phyloP scores from a whole-genome alignment of 2,113 vertebrate species.

The Rafetus swinhoei region DNA sequence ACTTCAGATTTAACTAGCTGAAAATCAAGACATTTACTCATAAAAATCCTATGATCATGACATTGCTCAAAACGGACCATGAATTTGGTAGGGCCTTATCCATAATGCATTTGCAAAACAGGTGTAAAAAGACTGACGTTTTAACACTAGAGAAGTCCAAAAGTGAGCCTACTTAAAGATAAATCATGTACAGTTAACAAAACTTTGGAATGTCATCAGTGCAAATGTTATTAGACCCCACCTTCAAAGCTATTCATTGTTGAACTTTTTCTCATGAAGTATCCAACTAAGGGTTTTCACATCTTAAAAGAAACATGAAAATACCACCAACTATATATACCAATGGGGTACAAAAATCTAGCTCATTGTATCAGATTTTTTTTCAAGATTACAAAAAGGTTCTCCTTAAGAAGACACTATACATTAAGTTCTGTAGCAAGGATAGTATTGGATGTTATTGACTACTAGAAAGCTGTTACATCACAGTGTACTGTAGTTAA shows the following conservation, averaged over 20 bases:
- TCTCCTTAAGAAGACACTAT: background rate
- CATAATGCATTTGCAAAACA: background rate
- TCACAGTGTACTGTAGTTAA: background rate
- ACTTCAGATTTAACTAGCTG: too few relatives aligned
- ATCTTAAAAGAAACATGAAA: background rate
- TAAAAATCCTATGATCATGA: too few relatives aligned
- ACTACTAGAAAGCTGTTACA: background rate
- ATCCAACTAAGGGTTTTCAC: background rate
- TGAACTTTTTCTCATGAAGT: background rate
- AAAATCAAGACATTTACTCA: too few relatives aligned
- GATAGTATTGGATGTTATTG: background rate
- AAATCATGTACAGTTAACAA: background rate
- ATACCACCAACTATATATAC: background rate
- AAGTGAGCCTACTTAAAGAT: background rate
- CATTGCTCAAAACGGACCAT: too few relatives aligned
- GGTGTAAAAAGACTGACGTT: background rate
- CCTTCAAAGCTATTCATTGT: background rate
- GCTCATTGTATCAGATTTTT: too few relatives aligned
- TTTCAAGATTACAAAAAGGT: background rate
- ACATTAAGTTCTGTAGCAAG: background rate
- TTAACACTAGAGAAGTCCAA: background rate
- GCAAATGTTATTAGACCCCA: background rate
- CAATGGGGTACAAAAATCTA: background rate
- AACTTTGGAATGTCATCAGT: background rate
- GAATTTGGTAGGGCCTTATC: background rate